Evolutionary conservation across 2,888 invertebrate species (phyloP).

Genomic region (Deilephila porcellus): DNA sequence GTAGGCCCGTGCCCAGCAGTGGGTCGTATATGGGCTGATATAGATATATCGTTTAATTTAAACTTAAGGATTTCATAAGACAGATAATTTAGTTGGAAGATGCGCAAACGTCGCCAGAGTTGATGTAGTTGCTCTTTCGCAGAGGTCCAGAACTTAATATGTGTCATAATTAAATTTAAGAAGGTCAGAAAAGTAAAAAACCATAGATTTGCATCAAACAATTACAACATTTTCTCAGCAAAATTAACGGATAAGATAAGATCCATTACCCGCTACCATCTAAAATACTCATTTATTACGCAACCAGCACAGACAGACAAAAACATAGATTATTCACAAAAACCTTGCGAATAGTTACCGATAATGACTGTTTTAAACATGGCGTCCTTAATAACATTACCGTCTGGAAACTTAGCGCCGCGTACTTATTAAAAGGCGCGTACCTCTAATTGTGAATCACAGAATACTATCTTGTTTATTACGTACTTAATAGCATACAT

Average conservation of each 20-base stretch:
- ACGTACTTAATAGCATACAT: slow-evolving; percentile 22
- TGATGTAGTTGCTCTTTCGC: too few species aligned
- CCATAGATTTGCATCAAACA: too few species aligned
- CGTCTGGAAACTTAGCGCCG: background rate
- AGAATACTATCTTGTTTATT: slow-evolving; percentile 26
- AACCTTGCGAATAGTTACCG: background rate
- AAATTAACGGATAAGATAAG: background rate
- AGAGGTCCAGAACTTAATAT: too few species aligned
- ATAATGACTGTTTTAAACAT: background rate
- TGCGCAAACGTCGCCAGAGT: too few species aligned
- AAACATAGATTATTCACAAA: background rate
- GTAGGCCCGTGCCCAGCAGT: too few species aligned
- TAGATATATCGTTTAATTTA: too few species aligned
- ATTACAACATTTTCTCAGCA: too few species aligned
- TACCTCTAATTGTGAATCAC: slow-evolving; percentile 11
- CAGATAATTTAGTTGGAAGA: too few species aligned
- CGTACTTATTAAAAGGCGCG: background rate
- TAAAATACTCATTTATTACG: background rate
- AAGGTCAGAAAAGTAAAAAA: too few species aligned
- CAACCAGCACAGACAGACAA: background rate
- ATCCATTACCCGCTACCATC: background rate
- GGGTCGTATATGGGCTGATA: too few species aligned
- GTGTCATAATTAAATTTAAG: too few species aligned
- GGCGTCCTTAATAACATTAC: background rate
- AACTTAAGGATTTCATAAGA: too few species aligned